Percentiles rank a stretch among this genome's conserved stretches.
These are phyloP conservation scores for Oreocharis arfaki DNA, from an alignment of 2,113 vertebrate genomes.

Conservation along the genomic window DNA sequence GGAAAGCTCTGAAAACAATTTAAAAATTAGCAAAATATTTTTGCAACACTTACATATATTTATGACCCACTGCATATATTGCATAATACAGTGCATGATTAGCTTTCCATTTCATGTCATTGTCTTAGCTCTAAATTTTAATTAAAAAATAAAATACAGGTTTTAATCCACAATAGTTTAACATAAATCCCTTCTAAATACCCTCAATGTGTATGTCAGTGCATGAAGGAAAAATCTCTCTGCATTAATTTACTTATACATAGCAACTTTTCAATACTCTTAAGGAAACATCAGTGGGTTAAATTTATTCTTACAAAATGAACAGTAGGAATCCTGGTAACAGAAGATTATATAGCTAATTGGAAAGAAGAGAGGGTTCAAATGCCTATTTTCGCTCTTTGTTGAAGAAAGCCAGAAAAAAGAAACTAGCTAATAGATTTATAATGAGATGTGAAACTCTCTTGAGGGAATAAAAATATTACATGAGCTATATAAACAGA, in stretches of 20 bases:
- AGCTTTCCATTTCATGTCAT: background rate
- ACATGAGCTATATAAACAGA: background rate
- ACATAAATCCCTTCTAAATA: background rate
- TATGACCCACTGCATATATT: background rate
- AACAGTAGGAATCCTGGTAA: background rate
- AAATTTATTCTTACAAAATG: background rate
- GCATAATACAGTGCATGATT: background rate
- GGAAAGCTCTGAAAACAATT: background rate
- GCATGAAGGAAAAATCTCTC: background rate
- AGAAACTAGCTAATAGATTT: background rate
- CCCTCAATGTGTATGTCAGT: background rate
- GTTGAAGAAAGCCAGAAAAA: slow-evolving; percentile 3
- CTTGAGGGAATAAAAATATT: slow-evolving; percentile 8
- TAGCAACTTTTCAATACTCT: background rate
- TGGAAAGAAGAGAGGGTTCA: background rate
- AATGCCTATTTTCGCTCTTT: background rate
- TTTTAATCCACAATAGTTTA: background rate
- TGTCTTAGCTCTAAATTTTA: background rate
- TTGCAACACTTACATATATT: background rate
- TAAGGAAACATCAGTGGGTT: background rate
- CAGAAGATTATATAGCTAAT: background rate
- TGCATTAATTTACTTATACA: background rate
- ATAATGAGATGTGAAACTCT: background rate
- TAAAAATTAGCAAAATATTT: background rate
- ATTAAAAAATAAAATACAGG: background rate